Evolutionary conservation across 2,113 vertebrate species (phyloP).

Genomic region (Eulemur macaco): DNA sequence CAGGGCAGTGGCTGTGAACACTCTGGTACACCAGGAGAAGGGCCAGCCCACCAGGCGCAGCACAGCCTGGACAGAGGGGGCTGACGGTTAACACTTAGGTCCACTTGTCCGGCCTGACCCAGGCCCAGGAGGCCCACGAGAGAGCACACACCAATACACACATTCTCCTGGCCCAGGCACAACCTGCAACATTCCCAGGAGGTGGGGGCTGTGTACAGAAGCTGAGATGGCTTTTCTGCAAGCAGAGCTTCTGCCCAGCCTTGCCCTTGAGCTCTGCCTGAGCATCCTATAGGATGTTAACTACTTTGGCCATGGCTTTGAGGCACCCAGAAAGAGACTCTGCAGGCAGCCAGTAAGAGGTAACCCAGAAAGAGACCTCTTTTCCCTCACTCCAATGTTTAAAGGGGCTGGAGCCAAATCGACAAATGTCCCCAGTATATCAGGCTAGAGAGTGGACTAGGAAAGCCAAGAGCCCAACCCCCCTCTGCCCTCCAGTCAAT

Average conservation of each 20-base stretch:
- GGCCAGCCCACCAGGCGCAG: not conserved
- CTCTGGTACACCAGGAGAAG: not conserved
- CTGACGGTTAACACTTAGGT: not conserved
- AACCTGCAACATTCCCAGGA: not conserved
- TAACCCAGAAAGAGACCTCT: not conserved
- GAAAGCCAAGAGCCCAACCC: not conserved
- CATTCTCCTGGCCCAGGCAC: too few relatives aligned
- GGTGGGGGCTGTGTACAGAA: fast-evolving
- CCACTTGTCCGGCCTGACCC: not conserved
- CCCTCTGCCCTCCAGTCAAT: not conserved
- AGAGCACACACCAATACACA: not conserved
- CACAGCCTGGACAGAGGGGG: not conserved
- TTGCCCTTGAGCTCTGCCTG: not conserved
- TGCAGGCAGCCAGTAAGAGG: not conserved
- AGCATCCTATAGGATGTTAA: not conserved
- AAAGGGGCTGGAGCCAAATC: slow-evolving; percentile 9
- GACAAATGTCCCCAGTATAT: not conserved
- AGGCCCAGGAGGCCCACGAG: fast-evolving
- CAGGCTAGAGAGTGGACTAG: not conserved
- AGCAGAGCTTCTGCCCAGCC: not conserved
- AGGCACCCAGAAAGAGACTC: not conserved
- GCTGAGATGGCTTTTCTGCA: not conserved
- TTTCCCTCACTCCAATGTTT: not conserved
- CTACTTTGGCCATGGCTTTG: not conserved
- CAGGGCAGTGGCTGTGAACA: fast-evolving